Base-by-base conservation (phyloP, 2,888 invertebrate species). In the Xylocampa areola region DNA sequence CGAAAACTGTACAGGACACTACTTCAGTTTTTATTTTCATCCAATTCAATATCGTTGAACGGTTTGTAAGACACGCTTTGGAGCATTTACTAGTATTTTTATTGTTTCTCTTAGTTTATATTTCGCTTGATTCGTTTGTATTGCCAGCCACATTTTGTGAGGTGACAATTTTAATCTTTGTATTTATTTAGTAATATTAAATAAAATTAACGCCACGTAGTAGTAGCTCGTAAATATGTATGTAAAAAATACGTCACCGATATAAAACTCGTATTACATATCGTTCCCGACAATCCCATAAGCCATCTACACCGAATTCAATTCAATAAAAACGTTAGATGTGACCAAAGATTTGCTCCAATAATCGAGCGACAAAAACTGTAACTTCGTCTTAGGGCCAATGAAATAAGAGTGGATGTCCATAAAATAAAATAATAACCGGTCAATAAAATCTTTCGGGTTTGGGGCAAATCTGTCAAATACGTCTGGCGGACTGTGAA, bases 351-450 rank as follows among this genome's bases (percentile, higher is more conserved):
- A 88, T 89, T 89, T 88, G 81, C 79, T 81, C 85, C 88, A 89
- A 91, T 91, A 91, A 91, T 87, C 86, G 83, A 79, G 84, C 84
- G 87, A 88, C 88, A 90, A 89, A 91, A 90, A 87, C 87, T 86
- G 87, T 90, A 88, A 91, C 85, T 87, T 81, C 81, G 73, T 84
- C 88, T 88, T 84, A 88, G 84, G 77, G 80, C 86, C 91, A 84
- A 90, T 92, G 91, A 93, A 93, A 92, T 91, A 91, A 87, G 91
- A 92, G 91, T 90, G 87, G 87, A 85, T 88, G 89, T 87, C 88
- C 85, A 92, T 94, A 93, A 94, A 92, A 92, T 92, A 88, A 92
- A 93, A 92, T 92, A 92, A 92, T 93, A 94, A 92, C 88, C 86
- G 89, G 87, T 87, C 91, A 91, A 92, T 92, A 92, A 92, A 93